Evolutionary conservation across 2,888 invertebrate genomes (phyloP).

Genomic region (Stenurella melanura): DNA sequence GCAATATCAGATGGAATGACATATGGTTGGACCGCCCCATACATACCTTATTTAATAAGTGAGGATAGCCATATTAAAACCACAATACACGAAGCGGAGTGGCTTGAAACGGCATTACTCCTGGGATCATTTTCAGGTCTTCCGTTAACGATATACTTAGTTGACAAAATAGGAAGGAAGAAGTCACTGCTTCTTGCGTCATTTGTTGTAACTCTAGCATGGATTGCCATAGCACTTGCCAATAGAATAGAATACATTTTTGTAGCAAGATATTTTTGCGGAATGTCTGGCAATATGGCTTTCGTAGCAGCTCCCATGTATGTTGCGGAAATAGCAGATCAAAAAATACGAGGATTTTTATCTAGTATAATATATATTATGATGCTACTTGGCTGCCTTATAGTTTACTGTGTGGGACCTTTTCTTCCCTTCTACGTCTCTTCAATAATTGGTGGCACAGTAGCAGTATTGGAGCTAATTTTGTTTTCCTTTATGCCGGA

Average conservation of each 20-base stretch:
- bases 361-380: conserved; percentile 69
- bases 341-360: conserved; percentile 69
- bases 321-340: conserved; percentile 71
- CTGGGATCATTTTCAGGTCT: conserved; percentile 63
- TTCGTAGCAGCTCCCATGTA: conserved; percentile 72
- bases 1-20: conserved; percentile 72
- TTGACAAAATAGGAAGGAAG: conserved; percentile 66
- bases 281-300: conserved; percentile 66
- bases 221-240: conserved; percentile 67
- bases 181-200: conserved; percentile 67
- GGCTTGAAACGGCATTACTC: conserved; percentile 63
- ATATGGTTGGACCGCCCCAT: conserved; percentile 71
- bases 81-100: conserved; percentile 60
- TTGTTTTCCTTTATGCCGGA: conserved; percentile 70
- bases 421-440: conserved; percentile 68
- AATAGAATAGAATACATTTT: conserved; percentile 62
- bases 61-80: conserved; percentile 66
- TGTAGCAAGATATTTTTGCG: conserved; percentile 64
- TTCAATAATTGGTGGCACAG: conserved; percentile 65
- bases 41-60: conserved; percentile 67
- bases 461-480: conserved; percentile 65
- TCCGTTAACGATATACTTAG: conserved; percentile 66
- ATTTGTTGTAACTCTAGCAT: conserved; percentile 64
- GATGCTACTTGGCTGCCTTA: conserved; percentile 69
- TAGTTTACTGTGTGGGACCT: conserved; percentile 66